A percentile compares a stretch with the other conserved stretches of the same genome.
Evolutionary conservation across 2,113 vertebrate genomes (phyloP).

Genomic region (Tinamus guttatus): DNA sequence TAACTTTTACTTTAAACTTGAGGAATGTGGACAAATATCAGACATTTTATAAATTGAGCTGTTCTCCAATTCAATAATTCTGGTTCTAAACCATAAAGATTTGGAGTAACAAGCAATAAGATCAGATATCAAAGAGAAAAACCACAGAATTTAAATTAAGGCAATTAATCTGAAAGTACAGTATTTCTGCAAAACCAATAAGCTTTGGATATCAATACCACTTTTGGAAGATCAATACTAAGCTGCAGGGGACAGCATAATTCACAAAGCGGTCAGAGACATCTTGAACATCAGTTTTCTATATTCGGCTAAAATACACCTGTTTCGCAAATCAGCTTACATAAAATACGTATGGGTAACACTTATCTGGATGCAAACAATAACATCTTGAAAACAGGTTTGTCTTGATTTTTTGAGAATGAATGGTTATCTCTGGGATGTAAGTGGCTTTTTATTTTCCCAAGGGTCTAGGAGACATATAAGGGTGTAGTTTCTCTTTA

Average conservation of each 20-base stretch:
- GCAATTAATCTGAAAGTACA: not conserved
- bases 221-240: not conserved
- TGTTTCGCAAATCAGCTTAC: not conserved
- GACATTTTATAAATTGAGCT: not conserved
- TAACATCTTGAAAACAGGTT: not conserved
- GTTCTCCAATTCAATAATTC: not conserved
- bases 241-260: not conserved
- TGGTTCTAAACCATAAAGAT: not conserved
- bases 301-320: not conserved
- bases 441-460: not conserved
- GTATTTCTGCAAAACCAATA: not conserved
- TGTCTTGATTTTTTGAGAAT: not conserved
- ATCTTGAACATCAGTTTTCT: not conserved
- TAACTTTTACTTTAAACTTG: not conserved
- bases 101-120: not conserved
- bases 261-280: not conserved
- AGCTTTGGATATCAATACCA: not conserved
- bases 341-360: not conserved
- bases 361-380: not conserved
- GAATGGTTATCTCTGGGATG: too few relatives aligned
- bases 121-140: not conserved
- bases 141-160: not conserved
- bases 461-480: not conserved
- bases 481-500: not conserved
- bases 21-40: not conserved